Conservation (phyloP, 2,797 vertebrate species). For the Darevskia nairensis region DNA sequence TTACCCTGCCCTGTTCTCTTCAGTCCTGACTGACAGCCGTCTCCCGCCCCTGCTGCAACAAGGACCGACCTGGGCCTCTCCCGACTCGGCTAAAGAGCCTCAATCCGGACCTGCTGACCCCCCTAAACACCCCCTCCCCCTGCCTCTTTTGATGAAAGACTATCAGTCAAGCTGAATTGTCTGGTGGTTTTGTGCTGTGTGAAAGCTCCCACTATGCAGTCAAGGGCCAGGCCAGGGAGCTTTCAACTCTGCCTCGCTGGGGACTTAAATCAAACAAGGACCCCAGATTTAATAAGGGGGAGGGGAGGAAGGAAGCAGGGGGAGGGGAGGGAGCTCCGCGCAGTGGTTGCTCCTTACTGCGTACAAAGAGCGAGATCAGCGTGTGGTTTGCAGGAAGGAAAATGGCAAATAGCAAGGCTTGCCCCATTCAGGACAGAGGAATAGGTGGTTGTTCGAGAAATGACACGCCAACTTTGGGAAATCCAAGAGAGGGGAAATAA, state of each 20-base stretch:
- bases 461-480: background rate
- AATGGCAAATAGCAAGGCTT: too few species aligned
- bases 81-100: background rate
- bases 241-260: slow-evolving; percentile 68
- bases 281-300: background rate
- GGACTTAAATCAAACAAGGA: slow-evolving; percentile 67
- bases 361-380: background rate
- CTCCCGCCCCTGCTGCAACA: accelerated
- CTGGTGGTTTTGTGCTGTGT: slow-evolving; percentile 73
- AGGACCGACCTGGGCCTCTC: background rate
- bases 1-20: background rate
- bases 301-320: too few species aligned
- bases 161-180: slow-evolving; percentile 72
- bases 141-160: slow-evolving; percentile 68
- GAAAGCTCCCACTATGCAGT: slow-evolving; percentile 73
- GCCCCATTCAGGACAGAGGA: too few species aligned
- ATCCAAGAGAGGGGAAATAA: too few species aligned
- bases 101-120: background rate
- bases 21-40: background rate
- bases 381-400: background rate
- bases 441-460: too few species aligned
- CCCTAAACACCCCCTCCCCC: slow-evolving; percentile 14
- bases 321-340: background rate
- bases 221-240: slow-evolving; percentile 73
- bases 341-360: background rate